Conservation (phyloP, 2,888 invertebrate species). For the Ochropleura plecta region DNA sequence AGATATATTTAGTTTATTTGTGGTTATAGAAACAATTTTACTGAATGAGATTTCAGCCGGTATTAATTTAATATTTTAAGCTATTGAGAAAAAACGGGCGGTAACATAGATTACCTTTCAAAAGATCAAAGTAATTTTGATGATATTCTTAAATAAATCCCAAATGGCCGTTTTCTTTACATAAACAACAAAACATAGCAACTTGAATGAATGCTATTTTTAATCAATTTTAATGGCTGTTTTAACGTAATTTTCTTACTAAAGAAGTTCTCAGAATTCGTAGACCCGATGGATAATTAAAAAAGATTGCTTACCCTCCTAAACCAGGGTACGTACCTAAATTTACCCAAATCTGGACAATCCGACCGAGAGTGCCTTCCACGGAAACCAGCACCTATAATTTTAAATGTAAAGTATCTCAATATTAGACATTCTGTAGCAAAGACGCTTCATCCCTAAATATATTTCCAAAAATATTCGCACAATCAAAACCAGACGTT, state of each 20-base stretch:
- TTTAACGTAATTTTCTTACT: neutral
- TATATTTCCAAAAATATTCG: constrained; percentile 60
- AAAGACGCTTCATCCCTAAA: constrained; percentile 66
- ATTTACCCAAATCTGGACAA: constrained; percentile 57
- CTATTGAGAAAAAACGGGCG: neutral
- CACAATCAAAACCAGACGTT: constrained; percentile 60
- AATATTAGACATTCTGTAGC: constrained; percentile 74
- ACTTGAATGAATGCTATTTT: too few relatives aligned
- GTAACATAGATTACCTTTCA: neutral
- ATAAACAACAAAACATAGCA: neutral
- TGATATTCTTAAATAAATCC: neutral
- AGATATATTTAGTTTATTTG: neutral
- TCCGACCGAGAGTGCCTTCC: constrained; percentile 40
- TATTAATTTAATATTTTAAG: neutral
- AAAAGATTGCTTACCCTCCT: constrained; percentile 27
- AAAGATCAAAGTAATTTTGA: neutral
- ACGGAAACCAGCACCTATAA: constrained; percentile 73
- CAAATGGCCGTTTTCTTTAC: neutral
- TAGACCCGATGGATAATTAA: constrained; percentile 32
- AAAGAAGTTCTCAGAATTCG: neutral
- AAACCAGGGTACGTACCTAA: constrained; percentile 30
- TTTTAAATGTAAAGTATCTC: constrained; percentile 77
- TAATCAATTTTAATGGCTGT: neutral
- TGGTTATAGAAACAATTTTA: neutral
- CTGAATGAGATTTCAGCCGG: neutral